A percentile compares a stretch with the other conserved stretches of the same genome.
These are phyloP conservation scores for Phocides pigmalion DNA, from an alignment of 1,140 invertebrate genomes.

Conservation along the genomic window DNA sequence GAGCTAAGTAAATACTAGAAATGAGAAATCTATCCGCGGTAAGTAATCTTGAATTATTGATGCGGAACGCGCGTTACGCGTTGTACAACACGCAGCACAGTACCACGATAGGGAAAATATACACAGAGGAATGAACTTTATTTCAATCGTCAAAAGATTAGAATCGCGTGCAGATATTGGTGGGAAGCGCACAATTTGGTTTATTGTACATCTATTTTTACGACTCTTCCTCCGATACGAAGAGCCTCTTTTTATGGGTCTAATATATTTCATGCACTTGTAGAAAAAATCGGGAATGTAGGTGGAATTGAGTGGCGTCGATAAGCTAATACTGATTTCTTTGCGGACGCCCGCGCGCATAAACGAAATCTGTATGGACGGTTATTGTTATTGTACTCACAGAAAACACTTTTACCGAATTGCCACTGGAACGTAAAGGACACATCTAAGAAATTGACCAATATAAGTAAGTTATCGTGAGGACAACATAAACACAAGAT, in stretches of 20 bases:
- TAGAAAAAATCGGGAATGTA: conserved; percentile 60
- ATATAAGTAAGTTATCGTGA: conserved; percentile 17
- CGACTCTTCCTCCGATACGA: conserved; percentile 50
- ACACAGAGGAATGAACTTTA: conserved; percentile 24
- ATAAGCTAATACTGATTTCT: conserved; percentile 52
- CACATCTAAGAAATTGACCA: conserved; percentile 20
- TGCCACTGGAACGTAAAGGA: conserved; percentile 24
- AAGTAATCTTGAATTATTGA: conserved; percentile 72
- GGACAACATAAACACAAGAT: conserved; percentile 5
- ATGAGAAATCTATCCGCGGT: conserved; percentile 54
- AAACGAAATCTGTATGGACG: conserved; percentile 43
- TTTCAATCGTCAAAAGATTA: conserved; percentile 18
- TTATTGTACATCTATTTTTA: conserved; percentile 73
- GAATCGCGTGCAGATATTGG: conserved; percentile 3
- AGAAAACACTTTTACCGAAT: conserved; percentile 40
- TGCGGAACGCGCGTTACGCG: conserved; percentile 55
- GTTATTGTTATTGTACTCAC: conserved; percentile 39
- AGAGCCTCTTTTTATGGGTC: conserved; percentile 67
- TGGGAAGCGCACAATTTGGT: conserved; percentile 33
- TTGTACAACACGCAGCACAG: conserved; percentile 28
- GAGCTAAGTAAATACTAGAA: conserved; percentile 56
- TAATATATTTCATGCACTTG: conserved; percentile 67
- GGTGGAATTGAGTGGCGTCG: conserved; percentile 44
- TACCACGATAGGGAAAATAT: not conserved
- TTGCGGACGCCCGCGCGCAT: conserved; percentile 56